phyloP scores from a whole-genome alignment of 2,797 vertebrate species.

The Phrynocephalus vlangalii region DNA sequence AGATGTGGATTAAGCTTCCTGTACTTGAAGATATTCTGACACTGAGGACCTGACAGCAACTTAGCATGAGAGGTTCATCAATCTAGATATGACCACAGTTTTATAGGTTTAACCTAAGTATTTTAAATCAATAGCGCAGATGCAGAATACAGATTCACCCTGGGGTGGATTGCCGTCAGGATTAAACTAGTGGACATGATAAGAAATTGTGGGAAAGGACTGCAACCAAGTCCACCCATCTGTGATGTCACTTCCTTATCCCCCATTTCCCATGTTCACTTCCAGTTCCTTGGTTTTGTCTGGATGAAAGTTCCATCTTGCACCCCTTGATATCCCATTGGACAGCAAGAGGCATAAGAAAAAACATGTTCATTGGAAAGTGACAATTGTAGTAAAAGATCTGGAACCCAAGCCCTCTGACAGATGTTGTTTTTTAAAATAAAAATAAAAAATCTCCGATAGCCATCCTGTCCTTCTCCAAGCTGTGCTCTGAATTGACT shows the following conservation, averaged over 20 bases:
- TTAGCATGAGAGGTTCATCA: neutral
- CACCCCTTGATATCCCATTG: neutral
- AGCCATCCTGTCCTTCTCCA: neutral
- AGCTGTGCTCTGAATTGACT: no score
- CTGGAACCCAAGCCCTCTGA: no score
- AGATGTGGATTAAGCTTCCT: neutral
- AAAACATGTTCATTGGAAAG: neutral
- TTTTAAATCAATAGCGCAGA: neutral
- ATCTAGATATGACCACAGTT: neutral
- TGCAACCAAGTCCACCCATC: neutral
- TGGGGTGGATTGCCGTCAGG: neutral
- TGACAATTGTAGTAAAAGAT: no score
- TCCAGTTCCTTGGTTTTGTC: neutral
- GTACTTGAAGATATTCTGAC: neutral
- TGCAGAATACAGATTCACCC: no score
- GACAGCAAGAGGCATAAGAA: neutral
- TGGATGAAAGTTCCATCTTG: neutral
- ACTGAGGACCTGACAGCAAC: neutral
- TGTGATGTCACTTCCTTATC: no score
- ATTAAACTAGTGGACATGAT: neutral
- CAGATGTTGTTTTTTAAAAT: no score
- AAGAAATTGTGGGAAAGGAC: neutral
- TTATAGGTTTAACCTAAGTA: neutral
- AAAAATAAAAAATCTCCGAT: no score
- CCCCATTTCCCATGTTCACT: neutral